Base-by-base conservation (phyloP, 2,888 invertebrate genomes). In the Podabrus alpinus region DNA sequence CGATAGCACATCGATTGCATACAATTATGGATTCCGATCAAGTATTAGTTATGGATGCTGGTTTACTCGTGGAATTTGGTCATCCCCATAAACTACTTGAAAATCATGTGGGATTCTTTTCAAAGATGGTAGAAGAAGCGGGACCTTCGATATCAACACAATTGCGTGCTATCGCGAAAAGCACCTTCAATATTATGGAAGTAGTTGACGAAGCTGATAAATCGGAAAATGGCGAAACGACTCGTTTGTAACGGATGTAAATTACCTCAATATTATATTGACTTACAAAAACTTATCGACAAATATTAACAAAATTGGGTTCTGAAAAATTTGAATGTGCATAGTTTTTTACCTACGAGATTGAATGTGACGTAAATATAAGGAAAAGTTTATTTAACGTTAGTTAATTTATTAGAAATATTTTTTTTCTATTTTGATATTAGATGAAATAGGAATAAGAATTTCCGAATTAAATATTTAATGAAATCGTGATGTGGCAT, bases 11-110 rank as follows among this genome's bases (percentile, higher is more conserved):
- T 86, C 89, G 95, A 25, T 89, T 95, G 3, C 91, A 95, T 82
- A 95, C 95, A 0, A 92, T 95, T 69, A 94, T 95, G 92, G 94
- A 95, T 86, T 94, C 93, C 0, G 94, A 95, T 87, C 91, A 92
- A 86, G 93, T 95, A 71, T 84, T 95, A 79, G 94, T 95, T 13
- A 92, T 95, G 90, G 93, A 94, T 83, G 92, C 92, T 29, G 95
- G 95, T 0, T 92, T 69, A 9, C 89, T 93, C 85, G 90, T 92
- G 0, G 96, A 97, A 86, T 91, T 93, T 25, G 95, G 93, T 9
- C 92, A 93, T 82, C 96, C 97, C 0, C 91, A 91, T 83, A 89
- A 90, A 78, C 84, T 94, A 60, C 83, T 94, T 29, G 89, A 91
- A 60, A 89, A 90, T 80, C 86, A 88, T 72, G 87, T 87, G 0